A percentile compares a stretch with the other conserved stretches of the same genome.
Conservation (phyloP, 2,797 vertebrate genomes). For the Trachops cirrhosus region DNA sequence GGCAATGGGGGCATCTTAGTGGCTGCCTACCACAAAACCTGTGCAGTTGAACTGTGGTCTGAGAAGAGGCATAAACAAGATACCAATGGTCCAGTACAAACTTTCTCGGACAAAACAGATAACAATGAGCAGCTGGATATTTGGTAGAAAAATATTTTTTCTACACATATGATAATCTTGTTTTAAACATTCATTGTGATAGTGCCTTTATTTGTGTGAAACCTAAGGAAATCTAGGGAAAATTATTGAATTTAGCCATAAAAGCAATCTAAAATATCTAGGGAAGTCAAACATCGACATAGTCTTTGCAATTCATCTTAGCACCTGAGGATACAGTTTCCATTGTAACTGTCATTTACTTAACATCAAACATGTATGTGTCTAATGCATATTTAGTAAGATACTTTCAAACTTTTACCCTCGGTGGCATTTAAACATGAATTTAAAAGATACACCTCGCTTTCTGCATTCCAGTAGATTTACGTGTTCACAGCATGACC, state of each 20-base stretch:
- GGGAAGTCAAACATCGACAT: neutral
- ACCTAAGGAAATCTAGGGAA: neutral
- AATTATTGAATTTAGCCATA: neutral
- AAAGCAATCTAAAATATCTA: neutral
- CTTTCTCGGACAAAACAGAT: neutral
- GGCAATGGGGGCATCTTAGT: neutral
- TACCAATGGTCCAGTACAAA: fast-evolving
- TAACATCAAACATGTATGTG: neutral
- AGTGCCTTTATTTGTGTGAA: neutral
- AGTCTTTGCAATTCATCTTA: neutral
- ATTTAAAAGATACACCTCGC: neutral
- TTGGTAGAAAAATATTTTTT: neutral
- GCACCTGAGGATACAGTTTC: neutral
- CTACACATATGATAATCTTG: neutral
- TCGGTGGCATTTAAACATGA: neutral
- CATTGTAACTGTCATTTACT: neutral
- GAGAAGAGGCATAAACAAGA: neutral
- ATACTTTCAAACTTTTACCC: neutral
- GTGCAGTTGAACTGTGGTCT: neutral
- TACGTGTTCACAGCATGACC: neutral
- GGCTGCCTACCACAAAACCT: neutral
- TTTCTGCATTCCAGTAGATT: neutral
- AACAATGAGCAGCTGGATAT: neutral
- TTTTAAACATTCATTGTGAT: neutral
- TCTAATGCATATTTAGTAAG: neutral